Evolutionary conservation across 2,113 vertebrate genomes (phyloP), one percentile per base, ranked within the genome.

Genomic region (Jaculus jaculus): DNA sequence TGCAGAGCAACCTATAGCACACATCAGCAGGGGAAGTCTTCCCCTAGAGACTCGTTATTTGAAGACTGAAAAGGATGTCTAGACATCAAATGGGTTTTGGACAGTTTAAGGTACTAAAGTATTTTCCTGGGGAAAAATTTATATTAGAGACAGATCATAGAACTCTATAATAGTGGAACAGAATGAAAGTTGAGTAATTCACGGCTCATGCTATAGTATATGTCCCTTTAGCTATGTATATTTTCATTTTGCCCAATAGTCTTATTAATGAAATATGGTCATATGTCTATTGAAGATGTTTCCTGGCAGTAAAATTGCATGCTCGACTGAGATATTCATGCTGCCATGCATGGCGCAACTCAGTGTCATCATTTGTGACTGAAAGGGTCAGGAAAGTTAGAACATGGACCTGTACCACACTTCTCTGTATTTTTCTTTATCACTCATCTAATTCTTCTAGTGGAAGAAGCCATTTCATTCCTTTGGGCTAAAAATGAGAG

Each of bases 91-190:
- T 93, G 42, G 77, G 92, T 97, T 97, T 92, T 39, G 95, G 92
- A 96, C 97, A 94, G 77, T 93, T 97, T 96, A 90, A 92, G 86
- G 23, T 95, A 92, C 91, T 96, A 91, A 97, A 95, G 74, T 97
- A 80, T 93, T 95, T 97, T 97, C 92, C 79, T 63, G 66, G 91
- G 71, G 93, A 86, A 66, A 97, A 98, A 94, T 86, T 96, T 78
- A 37, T 97, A 96, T 97, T 97, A 94, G 83, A 89, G 75, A 74
- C 84, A 92, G 95, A 98, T 97, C 96, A 97, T 91, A 98, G 96
- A 95, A 80, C 86, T 13, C 69, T 90, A 1, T 94, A 96, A 69
- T 30, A 17, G 71, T 92, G 83, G 79, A 82, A 90, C 58, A 89
- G 90, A 96, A 96, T 84, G 91, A 96, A 97, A 96, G 92, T 96